These are phyloP conservation scores for Halcyon senegalensis DNA, from an alignment of 2,113 vertebrate species.

Conservation along the genomic window DNA sequence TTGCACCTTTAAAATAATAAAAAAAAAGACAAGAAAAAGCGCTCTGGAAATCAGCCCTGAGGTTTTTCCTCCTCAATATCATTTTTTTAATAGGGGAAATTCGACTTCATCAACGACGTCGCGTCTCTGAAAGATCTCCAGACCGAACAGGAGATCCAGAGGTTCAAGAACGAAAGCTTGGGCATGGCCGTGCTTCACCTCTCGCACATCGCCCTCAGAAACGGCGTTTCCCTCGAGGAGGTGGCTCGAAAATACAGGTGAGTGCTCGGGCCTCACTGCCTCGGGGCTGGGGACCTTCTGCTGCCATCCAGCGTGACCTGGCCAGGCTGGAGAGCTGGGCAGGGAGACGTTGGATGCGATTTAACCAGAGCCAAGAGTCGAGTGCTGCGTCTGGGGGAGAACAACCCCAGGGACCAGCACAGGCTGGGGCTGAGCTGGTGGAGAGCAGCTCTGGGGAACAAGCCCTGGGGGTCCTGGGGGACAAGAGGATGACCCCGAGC, in stretches of 20 bases:
- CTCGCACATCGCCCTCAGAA: conserved; percentile 80
- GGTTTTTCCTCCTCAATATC: too few species aligned
- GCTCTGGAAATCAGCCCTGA: accelerated
- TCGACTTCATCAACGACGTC: conserved; percentile 89
- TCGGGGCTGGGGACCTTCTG: accelerated
- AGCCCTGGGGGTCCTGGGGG: too few species aligned
- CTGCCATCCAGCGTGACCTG: too few species aligned
- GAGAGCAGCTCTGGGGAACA: too few species aligned
- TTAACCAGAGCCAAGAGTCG: too few species aligned
- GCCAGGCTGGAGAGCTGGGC: too few species aligned
- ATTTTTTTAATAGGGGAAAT: conserved; percentile 80
- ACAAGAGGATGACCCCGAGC: too few species aligned
- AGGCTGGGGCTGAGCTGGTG: too few species aligned
- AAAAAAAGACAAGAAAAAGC: accelerated
- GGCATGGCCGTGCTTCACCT: conserved; percentile 95
- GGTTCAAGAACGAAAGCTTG: conserved; percentile 90
- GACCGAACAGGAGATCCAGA: conserved; percentile 79
- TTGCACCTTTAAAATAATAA: too few species aligned
- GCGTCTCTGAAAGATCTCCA: conserved; percentile 74
- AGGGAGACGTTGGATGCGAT: too few species aligned
- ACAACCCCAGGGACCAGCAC: too few species aligned
- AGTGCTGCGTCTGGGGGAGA: too few species aligned
- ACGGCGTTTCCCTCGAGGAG: conserved; percentile 78
- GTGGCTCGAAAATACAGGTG: conserved; percentile 86
- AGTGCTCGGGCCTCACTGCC: neutral